These are phyloP conservation scores for Osedax frankpressi DNA, from an alignment of 2,888 invertebrate species.

Conservation along the genomic window DNA sequence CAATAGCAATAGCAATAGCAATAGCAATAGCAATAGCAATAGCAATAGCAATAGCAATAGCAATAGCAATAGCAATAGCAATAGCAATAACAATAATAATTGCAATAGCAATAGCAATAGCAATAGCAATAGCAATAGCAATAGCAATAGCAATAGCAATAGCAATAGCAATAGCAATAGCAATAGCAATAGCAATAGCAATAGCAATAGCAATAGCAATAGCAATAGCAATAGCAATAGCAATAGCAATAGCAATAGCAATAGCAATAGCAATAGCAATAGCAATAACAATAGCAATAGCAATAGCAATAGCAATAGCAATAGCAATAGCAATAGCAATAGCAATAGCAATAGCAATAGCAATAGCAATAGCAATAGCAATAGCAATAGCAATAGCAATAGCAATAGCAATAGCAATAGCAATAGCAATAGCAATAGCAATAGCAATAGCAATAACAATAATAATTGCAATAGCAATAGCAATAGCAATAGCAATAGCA, in stretches of 20 bases:
- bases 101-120: background rate
- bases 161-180: background rate
- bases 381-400: background rate
- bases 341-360: background rate
- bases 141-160: background rate
- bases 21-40: background rate
- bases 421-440: background rate
- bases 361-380: background rate
- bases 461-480: background rate
- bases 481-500: background rate
- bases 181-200: background rate
- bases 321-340: background rate
- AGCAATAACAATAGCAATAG: background rate
- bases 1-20: background rate
- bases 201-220: background rate
- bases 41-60: background rate
- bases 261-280: background rate
- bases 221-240: background rate
- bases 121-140: background rate
- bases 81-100: background rate
- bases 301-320: background rate
- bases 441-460: background rate
- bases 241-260: background rate
- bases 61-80: background rate
- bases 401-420: background rate